Evolutionary conservation across 2,888 invertebrate species (phyloP), one percentile per base, ranked within the genome.

Genomic region (Kryphioiulus occultus): DNA sequence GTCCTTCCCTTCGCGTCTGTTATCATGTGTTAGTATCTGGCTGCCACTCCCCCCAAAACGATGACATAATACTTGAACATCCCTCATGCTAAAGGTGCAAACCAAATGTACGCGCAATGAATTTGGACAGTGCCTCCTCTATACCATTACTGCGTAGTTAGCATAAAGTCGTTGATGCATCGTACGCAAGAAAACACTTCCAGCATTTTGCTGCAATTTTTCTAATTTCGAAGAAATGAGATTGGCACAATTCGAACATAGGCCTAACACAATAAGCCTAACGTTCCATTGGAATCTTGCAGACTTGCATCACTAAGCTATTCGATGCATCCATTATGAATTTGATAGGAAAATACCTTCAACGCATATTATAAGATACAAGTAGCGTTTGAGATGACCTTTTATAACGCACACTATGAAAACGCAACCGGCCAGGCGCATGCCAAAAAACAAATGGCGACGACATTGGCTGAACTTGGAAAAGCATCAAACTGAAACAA

Each of bases 381-480:
- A 26, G n/a, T 7, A 68, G 22, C 68, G 10, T 26, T 68, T 26
- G 9, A 1, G 12, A 10, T 26, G 19, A 22, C 22, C n/a, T 26
- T 68, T 68, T 68, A 68, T 68, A 68, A 68, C 17, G 17, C 53
- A n/a, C 19, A n/a, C n/a, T 53, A 53, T n/a, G 17, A 53, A 53
- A n/a, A n/a, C n/a, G 68, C 7, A 26, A 68, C 68, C 68, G 68
- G 68, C 10, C 68, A 68, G 26, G 10, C 7, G 22, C 22, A 68
- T 68, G 68, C 68, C 26, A 68, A 68, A 68, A 68, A 59, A 59
- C 26, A 68, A 68, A 68, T 68, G 68, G 68, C 68, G 68, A 26
- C 68, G 68, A 68, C 68, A 68, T 68, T 68, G 68, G n/a, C 2
- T 68, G 68, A 68, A 68, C 68, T 68, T 68, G 68, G 68, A 68